Evolutionary conservation across 2,797 vertebrate genomes (phyloP).

Genomic region (Enteromius trimaculatus): DNA sequence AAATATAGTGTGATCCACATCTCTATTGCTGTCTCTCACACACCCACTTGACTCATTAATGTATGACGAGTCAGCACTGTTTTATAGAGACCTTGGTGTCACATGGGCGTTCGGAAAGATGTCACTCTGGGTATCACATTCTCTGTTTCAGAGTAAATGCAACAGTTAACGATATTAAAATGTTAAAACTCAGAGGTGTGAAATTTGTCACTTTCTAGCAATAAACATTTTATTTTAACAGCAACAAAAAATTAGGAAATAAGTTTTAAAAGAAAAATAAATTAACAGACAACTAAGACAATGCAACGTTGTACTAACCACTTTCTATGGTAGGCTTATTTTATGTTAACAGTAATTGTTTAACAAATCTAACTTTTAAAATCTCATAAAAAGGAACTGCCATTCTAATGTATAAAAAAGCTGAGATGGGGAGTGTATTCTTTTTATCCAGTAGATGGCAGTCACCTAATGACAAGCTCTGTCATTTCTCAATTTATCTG

Average conservation of each 20-base stretch:
- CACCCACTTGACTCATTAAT: background rate
- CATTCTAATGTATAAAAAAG: background rate
- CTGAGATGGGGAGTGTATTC: background rate
- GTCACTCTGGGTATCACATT: background rate
- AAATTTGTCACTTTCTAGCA: background rate
- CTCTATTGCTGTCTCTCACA: slow-evolving; percentile 8
- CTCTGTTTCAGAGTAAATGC: background rate
- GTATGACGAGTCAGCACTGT: background rate
- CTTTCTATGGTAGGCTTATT: background rate
- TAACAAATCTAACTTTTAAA: background rate
- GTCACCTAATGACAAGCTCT: background rate
- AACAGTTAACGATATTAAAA: background rate
- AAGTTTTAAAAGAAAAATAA: background rate
- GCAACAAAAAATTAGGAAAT: background rate
- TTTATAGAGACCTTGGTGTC: slow-evolving; percentile 49
- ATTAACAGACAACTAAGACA: background rate
- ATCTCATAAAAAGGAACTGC: background rate
- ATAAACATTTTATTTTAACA: background rate
- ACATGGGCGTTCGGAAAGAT: slow-evolving; percentile 15
- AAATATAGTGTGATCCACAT: slow-evolving; percentile 57
- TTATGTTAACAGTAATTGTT: background rate
- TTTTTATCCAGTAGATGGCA: slow-evolving; percentile 53
- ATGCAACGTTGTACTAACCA: too few relatives aligned
- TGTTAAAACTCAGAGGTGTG: background rate
- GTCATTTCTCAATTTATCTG: background rate